phyloP scores from a whole-genome alignment of 2,797 vertebrate genomes.

The Synaphobranchus kaupii region DNA sequence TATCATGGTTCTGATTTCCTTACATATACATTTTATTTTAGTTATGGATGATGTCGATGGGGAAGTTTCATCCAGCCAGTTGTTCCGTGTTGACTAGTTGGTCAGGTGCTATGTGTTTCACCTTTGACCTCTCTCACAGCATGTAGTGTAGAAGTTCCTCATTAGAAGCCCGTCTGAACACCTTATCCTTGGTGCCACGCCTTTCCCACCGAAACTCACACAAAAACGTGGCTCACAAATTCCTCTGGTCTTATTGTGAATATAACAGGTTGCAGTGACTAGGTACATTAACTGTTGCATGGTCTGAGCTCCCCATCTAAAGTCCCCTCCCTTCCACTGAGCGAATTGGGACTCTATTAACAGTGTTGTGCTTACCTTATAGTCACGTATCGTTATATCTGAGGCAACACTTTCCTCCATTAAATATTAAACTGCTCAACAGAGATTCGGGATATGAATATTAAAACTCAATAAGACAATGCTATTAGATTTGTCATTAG shows the following conservation, averaged over 20 bases:
- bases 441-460: constrained; percentile 29
- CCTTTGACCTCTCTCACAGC: no score
- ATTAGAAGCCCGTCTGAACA: no score
- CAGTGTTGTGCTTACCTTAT: constrained; percentile 19
- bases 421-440: constrained; percentile 30
- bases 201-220: no score
- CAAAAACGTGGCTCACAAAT: no score
- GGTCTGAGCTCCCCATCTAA: not conserved
- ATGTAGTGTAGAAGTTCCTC: no score
- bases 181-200: no score
- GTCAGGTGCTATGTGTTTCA: no score
- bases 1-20: not conserved
- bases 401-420: constrained; percentile 4
- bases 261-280: no score
- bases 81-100: not conserved
- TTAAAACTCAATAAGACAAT: constrained; percentile 29
- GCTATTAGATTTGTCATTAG: not conserved
- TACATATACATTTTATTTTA: not conserved
- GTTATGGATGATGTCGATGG: not conserved
- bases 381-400: not conserved
- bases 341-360: not conserved
- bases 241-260: no score
- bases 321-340: not conserved
- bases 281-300: not conserved
- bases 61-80: not conserved